These are phyloP conservation scores for Callosobruchus maculatus DNA, from an alignment of 2,888 invertebrate genomes.

Conservation along the genomic window DNA sequence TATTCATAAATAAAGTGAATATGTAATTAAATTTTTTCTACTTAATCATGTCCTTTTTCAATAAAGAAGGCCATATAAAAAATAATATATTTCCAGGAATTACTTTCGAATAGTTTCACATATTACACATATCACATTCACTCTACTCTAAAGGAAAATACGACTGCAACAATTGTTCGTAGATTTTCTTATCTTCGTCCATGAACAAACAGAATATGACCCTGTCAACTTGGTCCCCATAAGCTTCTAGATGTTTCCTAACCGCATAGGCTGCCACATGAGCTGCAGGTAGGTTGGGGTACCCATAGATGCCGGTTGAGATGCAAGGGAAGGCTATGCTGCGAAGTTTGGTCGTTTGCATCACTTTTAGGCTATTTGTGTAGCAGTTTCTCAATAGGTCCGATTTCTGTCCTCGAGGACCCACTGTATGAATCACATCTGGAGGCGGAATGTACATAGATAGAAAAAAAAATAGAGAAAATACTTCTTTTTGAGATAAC, in stretches of 20 bases:
- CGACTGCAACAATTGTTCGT: slow-evolving; percentile 65
- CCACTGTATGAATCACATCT: slow-evolving; percentile 90
- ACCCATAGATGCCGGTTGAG: slow-evolving; percentile 88
- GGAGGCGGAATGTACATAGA: slow-evolving; percentile 41
- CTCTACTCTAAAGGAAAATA: slow-evolving; percentile 62
- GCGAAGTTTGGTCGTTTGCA: slow-evolving; percentile 55
- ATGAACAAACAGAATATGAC: slow-evolving; percentile 80
- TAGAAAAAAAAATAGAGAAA: too few relatives aligned
- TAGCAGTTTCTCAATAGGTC: slow-evolving; percentile 67
- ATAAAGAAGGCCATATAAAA: too few relatives aligned
- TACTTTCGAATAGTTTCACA: too few relatives aligned
- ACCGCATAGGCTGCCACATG: slow-evolving; percentile 68
- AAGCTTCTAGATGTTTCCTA: slow-evolving; percentile 59
- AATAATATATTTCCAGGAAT: too few relatives aligned
- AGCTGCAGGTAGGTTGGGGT: slow-evolving; percentile 75
- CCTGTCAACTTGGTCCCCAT: slow-evolving; percentile 58
- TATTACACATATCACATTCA: background rate
- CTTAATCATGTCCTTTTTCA: too few relatives aligned
- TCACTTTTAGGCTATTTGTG: slow-evolving; percentile 59
- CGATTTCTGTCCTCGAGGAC: slow-evolving; percentile 72
- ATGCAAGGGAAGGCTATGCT: slow-evolving; percentile 86
- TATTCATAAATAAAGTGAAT: too few relatives aligned
- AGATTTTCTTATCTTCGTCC: slow-evolving; percentile 66
- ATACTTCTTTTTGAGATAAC: too few relatives aligned
- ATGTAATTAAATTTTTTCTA: too few relatives aligned